Conservation (phyloP, 2,888 invertebrate genomes). For the Cephus pygmeus region DNA sequence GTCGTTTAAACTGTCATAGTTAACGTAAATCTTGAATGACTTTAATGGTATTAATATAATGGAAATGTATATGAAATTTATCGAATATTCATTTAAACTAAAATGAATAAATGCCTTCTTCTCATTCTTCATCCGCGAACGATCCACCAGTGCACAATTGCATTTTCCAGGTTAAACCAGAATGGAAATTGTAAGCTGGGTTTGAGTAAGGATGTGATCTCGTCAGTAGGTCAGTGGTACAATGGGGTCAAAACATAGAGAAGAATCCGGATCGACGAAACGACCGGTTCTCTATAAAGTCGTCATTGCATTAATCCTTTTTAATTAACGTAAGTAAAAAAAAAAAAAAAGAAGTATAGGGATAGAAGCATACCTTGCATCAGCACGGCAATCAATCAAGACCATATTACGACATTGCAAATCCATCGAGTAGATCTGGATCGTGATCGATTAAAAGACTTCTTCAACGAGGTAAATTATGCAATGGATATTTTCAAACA, state of each 20-base stretch:
- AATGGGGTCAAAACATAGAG: conserved; percentile 24
- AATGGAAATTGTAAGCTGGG: neutral
- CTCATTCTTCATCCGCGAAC: neutral
- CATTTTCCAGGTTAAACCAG: neutral
- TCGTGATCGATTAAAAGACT: neutral
- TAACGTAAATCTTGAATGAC: neutral
- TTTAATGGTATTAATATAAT: neutral
- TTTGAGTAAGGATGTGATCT: conserved; percentile 12
- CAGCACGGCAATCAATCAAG: neutral
- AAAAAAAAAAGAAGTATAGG: neutral
- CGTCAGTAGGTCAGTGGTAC: conserved; percentile 49
- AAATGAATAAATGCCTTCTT: neutral
- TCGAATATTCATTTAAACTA: neutral
- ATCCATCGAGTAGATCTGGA: neutral
- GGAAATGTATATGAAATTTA: neutral
- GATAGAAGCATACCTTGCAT: neutral
- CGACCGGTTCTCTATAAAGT: neutral
- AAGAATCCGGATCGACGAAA: neutral
- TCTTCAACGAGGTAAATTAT: neutral
- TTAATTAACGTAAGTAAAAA: neutral
- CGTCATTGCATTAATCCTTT: neutral
- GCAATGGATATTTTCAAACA: neutral
- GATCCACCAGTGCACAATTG: neutral
- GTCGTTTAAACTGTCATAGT: neutral
- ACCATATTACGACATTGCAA: neutral